These are phyloP conservation scores for Loxodonta africana DNA, from an alignment of 2,113 vertebrate species.

Conservation along the genomic window DNA sequence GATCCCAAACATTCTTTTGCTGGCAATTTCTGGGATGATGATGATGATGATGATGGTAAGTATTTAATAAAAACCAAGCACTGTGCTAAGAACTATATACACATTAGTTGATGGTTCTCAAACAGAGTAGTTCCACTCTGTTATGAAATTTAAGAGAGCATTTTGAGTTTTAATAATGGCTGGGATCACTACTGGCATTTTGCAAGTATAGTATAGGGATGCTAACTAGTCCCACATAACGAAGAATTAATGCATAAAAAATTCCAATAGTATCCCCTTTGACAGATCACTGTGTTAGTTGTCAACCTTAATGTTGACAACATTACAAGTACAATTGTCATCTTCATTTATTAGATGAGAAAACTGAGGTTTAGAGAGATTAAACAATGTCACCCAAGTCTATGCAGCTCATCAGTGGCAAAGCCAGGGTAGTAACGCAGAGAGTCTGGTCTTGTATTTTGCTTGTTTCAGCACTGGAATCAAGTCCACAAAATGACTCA, in stretches of 20 bases:
- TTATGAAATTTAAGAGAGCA: slow-evolving; percentile 19
- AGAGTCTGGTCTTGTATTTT: not conserved
- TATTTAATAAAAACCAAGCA: not conserved
- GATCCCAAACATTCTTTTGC: not conserved
- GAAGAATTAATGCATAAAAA: not conserved
- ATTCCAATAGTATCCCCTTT: not conserved
- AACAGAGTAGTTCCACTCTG: not conserved
- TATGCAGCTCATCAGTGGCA: not conserved
- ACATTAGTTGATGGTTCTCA: not conserved
- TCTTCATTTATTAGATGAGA: slow-evolving; percentile 7
- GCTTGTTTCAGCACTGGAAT: not conserved
- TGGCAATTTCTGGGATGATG: not conserved
- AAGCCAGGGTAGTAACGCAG: not conserved
- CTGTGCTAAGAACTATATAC: not conserved
- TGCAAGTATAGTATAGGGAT: not conserved
- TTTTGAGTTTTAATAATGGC: not conserved
- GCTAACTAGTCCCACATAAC: not conserved
- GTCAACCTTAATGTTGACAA: not conserved
- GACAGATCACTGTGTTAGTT: not conserved
- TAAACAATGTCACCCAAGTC: not conserved
- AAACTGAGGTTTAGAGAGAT: not conserved
- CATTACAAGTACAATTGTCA: not conserved
- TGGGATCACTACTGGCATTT: not conserved
- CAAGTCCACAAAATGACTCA: not conserved
- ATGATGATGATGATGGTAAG: not conserved